Evolutionary conservation across 2,888 invertebrate genomes (phyloP).

Genomic region (Schizaphis graminum): DNA sequence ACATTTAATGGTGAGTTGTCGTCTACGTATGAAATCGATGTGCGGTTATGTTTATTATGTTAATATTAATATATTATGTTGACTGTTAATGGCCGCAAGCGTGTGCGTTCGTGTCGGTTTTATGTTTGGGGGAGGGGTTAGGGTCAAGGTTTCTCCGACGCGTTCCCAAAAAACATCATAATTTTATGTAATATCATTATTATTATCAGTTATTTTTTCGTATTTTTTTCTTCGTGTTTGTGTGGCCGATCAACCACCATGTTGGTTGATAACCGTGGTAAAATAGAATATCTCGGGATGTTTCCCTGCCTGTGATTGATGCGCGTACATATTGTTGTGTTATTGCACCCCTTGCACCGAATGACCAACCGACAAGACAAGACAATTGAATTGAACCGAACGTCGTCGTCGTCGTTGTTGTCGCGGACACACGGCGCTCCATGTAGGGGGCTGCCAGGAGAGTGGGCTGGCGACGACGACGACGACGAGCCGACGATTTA

Average conservation of each 20-base stretch:
- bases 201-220: background rate
- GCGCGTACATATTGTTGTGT: background rate
- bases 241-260: background rate
- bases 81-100: background rate
- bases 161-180: background rate
- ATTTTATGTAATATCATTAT: background rate
- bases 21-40: background rate
- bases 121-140: background rate
- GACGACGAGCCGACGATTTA: constrained; percentile 24
- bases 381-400: constrained; percentile 38
- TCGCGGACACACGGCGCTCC: background rate
- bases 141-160: background rate
- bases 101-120: background rate
- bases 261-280: background rate
- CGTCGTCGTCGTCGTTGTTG: background rate
- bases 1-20: background rate
- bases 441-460: constrained; percentile 34
- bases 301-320: background rate
- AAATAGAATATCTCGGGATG: background rate
- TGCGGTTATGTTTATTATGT: background rate
- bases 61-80: background rate
- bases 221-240: background rate
- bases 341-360: background rate
- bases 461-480: background rate
- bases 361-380: background rate